Base-by-base conservation (phyloP, 2,888 invertebrate genomes). In the Tipula lateralis region DNA sequence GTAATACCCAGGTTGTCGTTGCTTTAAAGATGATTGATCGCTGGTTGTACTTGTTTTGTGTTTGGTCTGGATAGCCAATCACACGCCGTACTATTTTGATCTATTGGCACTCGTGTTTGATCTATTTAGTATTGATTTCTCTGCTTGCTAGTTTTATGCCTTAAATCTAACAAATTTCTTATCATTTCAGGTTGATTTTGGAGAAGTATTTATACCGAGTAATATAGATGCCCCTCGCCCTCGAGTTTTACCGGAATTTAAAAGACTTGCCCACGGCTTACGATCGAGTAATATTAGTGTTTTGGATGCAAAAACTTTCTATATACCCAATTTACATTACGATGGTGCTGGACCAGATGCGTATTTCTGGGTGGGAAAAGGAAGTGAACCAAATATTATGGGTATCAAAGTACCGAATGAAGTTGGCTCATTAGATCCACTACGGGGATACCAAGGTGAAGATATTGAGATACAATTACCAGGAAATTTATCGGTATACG, bases 281-380 rank as follows among this genome's bases (percentile, higher is more conserved):
- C 93, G 96, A 5, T 97, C 97, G 2, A 97, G 97, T 87, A 97
- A 97, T 91, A 95, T 97, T 87, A 96, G 96, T 88, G 95, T 97
- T 13, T 90, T 97, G 85, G 97, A 97, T 90, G 96, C 96, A 44
- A 96, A 96, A 90, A 97, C 97, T 0, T 95, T 97, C 90, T 95
- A 95, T 90, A 97, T 97, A 86, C 97, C 97, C 6, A 97, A 97
- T 91, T 91, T 97, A 87, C 96, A 97, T 88, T 97, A 97, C 88
- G 97, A 97, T 87, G 97, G 97, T 34, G 95, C 94, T 0, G 97
- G 96, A 0, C 97, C 97, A 0, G 97, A 97, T 88, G 97, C 97
- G 0, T 97, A 96, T 90, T 97, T 97, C 90, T 97, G 96, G 96
- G 97, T 97, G n/a, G 97, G 97, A 16, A 96, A 94, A 87, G 97